Conservation (phyloP, 1,140 invertebrate genomes). For the Eciton burchellii region DNA sequence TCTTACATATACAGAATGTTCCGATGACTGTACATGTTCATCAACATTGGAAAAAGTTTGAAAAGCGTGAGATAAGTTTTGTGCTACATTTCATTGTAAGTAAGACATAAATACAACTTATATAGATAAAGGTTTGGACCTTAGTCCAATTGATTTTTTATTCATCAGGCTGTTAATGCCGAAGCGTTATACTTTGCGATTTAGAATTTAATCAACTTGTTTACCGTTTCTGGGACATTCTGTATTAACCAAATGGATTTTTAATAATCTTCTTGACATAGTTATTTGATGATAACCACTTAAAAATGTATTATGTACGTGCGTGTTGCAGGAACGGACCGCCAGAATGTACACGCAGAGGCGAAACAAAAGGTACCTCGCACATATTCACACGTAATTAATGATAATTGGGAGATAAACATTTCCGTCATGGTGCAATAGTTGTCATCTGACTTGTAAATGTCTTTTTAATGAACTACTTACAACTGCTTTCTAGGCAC, state of each 20-base stretch:
- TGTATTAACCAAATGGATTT: too few relatives aligned
- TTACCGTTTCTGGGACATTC: too few relatives aligned
- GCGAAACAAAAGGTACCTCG: conserved; percentile 81
- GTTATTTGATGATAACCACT: neutral
- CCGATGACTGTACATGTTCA: neutral
- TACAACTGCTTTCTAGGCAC: conserved; percentile 73
- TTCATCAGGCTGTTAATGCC: too few relatives aligned
- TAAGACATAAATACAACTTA: neutral
- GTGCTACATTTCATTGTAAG: too few relatives aligned
- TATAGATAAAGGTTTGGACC: neutral
- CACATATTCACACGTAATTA: conserved; percentile 47
- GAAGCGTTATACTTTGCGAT: too few relatives aligned
- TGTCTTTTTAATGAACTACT: conserved; percentile 65
- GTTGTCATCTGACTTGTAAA: conserved; percentile 19
- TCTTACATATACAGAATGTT: conserved; percentile 4
- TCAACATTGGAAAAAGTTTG: conserved; percentile 1
- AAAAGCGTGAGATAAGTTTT: conserved; percentile 8
- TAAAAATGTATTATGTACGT: conserved; percentile 1
- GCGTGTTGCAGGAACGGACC: conserved; percentile 79
- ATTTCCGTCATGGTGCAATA: conserved; percentile 53
- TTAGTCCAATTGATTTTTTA: too few relatives aligned
- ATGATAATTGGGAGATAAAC: conserved; percentile 44
- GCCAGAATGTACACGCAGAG: conserved; percentile 79
- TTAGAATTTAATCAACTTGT: too few relatives aligned
- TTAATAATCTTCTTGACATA: too few relatives aligned